Evolutionary conservation across 1,140 invertebrate species (phyloP).

Genomic region (Schlechtendalia chinensis): DNA sequence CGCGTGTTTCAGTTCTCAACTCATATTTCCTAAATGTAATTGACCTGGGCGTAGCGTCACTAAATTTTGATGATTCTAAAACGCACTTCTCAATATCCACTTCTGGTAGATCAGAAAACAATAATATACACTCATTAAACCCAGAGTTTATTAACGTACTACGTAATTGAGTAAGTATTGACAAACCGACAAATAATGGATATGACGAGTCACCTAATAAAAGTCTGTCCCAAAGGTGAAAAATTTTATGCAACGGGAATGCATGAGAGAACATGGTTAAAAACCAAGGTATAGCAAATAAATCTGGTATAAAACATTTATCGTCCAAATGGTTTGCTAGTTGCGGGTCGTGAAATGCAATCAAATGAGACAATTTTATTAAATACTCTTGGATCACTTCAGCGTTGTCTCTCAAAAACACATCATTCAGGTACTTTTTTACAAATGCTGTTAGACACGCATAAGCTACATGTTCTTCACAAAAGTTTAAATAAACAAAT

Average conservation of each 20-base stretch:
- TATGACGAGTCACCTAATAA: conserved; percentile 90
- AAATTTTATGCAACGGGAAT: conserved; percentile 96
- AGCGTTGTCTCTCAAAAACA: conserved; percentile 98
- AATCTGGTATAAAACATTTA: conserved; percentile 94
- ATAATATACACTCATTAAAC: conserved; percentile 95
- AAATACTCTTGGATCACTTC: conserved; percentile 96
- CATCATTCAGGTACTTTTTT: conserved; percentile 93
- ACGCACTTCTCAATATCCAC: conserved; percentile 94
- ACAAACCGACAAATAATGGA: conserved; percentile 91
- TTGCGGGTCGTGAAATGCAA: conserved; percentile 92
- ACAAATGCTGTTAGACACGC: conserved; percentile 92
- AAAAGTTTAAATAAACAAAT: conserved; percentile 95
- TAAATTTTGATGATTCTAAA: conserved; percentile 82
- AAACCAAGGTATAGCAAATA: conserved; percentile 99
- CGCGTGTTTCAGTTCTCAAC: conserved; percentile 55
- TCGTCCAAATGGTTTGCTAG: conserved; percentile 87
- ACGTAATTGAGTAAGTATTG: conserved; percentile 85
- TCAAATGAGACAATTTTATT: conserved; percentile 92
- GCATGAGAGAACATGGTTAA: conserved; percentile 99
- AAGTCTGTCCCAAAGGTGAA: conserved; percentile 97
- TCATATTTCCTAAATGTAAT: conserved; percentile 81
- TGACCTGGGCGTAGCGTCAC: conserved; percentile 81
- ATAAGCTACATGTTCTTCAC: conserved; percentile 93
- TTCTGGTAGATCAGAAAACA: conserved; percentile 97
- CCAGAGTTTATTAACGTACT: conserved; percentile 82